Percentiles rank a stretch among this genome's conserved stretches.
Evolutionary conservation across 2,797 vertebrate species (phyloP).

Genomic region (Crotalus adamanteus): DNA sequence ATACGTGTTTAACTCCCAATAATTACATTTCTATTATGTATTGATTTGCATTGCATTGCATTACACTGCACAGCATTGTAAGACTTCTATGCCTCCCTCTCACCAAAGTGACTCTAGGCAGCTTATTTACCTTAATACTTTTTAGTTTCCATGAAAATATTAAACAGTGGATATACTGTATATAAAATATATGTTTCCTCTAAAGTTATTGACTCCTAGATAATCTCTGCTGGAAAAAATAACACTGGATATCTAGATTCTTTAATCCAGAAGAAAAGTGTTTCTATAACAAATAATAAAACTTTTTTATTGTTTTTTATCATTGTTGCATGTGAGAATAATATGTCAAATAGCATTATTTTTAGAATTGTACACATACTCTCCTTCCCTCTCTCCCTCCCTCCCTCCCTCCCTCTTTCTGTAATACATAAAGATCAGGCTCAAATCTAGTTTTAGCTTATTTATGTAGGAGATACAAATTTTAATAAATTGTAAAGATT

Average conservation of each 20-base stretch:
- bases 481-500: no score
- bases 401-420: no score
- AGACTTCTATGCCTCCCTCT: no score
- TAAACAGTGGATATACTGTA: background rate
- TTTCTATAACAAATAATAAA: background rate
- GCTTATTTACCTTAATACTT: background rate
- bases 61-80: no score
- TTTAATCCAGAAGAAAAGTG: background rate
- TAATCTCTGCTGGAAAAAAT: background rate
- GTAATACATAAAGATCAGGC: no score
- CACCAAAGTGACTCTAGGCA: no score
- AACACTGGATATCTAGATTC: background rate
- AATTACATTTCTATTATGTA: background rate
- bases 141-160: background rate
- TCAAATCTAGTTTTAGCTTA: no score
- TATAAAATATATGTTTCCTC: background rate
- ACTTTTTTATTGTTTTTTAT: background rate
- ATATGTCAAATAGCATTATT: no score
- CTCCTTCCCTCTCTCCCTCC: no score
- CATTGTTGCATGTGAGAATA: background rate
- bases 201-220: background rate
- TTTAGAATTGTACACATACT: no score
- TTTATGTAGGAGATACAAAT: no score
- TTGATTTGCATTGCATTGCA: no score
- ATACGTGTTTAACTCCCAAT: background rate